Percentiles rank a stretch among this genome's conserved stretches.
Conservation (phyloP, 2,113 vertebrate species). For the Sylvicapra grimmia region DNA sequence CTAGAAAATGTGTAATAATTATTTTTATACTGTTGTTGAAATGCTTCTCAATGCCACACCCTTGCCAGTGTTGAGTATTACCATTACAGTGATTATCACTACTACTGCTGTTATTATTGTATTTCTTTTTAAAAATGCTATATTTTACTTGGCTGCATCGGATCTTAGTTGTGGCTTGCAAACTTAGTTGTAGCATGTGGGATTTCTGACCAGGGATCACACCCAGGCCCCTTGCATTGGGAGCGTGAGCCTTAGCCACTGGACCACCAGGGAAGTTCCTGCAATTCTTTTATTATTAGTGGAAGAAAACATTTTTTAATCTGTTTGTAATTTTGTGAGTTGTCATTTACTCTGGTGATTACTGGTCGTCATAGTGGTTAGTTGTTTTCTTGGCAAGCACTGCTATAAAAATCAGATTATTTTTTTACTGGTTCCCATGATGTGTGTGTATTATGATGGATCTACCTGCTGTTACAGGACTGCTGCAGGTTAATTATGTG, state of each 20-base stretch:
- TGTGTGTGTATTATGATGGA: not conserved
- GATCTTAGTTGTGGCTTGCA: not conserved
- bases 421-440: not conserved
- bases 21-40: not conserved
- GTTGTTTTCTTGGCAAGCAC: not conserved
- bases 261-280: not conserved
- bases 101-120: not conserved
- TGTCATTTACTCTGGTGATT: not conserved
- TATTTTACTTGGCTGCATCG: rapidly evolving
- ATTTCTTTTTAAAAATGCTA: not conserved
- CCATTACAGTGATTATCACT: not conserved
- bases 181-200: not conserved
- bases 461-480: not conserved
- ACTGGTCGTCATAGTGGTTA: not conserved
- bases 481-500: not conserved
- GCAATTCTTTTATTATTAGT: not conserved
- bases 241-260: not conserved
- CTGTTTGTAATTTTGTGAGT: not conserved
- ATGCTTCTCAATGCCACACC: not conserved
- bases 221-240: not conserved
- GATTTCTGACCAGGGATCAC: not conserved
- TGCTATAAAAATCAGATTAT: not conserved
- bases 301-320: not conserved
- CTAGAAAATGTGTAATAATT: not conserved
- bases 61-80: not conserved